These are phyloP conservation scores for Helicolenus hilgendorfi DNA, from an alignment of 2,797 vertebrate species.

Conservation along the genomic window DNA sequence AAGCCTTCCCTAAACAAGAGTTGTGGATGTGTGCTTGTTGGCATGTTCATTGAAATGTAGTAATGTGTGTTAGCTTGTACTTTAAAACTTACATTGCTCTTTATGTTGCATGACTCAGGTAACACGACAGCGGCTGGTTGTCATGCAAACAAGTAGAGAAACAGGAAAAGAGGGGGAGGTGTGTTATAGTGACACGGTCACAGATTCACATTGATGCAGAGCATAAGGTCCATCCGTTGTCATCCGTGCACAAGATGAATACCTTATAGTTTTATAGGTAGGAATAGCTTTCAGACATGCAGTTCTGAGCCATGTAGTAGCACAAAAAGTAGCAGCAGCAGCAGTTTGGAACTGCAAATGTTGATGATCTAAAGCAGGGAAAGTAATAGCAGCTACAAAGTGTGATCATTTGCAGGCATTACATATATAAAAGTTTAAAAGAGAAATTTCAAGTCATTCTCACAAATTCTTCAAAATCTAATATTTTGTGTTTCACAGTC, in stretches of 20 bases:
- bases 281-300: background rate
- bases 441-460: background rate
- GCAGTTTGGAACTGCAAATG: background rate
- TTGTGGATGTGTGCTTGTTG: background rate
- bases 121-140: background rate
- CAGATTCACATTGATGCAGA: background rate
- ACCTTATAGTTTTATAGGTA: too few relatives aligned
- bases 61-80: background rate
- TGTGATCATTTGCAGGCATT: background rate
- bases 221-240: background rate
- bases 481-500: background rate
- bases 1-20: too few relatives aligned
- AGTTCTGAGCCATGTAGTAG: background rate
- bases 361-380: background rate
- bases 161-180: background rate
- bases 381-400: background rate
- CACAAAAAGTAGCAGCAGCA: background rate
- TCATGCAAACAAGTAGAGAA: background rate
- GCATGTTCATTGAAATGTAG: too few relatives aligned
- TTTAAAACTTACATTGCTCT: background rate
- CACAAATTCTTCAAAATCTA: background rate
- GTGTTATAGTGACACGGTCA: background rate
- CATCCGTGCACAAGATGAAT: background rate
- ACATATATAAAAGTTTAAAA: background rate
- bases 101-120: background rate